These are phyloP conservation scores for Spodoptera littoralis DNA, from an alignment of 2,888 invertebrate genomes.

Conservation along the genomic window DNA sequence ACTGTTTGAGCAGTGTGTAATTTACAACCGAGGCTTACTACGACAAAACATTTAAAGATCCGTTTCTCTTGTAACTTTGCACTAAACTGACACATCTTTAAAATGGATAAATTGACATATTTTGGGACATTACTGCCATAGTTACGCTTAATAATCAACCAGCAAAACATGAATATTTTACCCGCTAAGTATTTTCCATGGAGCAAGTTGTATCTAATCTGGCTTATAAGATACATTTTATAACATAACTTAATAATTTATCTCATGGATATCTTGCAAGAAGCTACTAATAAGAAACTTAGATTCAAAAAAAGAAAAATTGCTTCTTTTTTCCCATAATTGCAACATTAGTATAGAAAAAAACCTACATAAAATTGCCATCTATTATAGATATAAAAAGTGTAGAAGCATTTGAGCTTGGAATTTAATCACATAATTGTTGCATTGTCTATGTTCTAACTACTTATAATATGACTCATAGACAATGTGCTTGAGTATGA, in stretches of 20 bases:
- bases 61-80: too few relatives aligned
- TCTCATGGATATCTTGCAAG: neutral
- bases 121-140: too few relatives aligned
- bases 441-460: conserved; percentile 57
- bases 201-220: neutral
- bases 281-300: conserved; percentile 3
- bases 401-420: conserved; percentile 45
- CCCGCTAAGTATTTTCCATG: neutral
- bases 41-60: neutral
- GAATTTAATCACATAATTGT: conserved; percentile 61
- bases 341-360: conserved; percentile 29
- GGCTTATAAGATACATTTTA: too few relatives aligned
- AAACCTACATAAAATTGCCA: conserved; percentile 30
- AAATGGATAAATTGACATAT: too few relatives aligned
- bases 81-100: too few relatives aligned
- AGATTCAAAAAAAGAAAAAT: conserved; percentile 4
- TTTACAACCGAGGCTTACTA: neutral
- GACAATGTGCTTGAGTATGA: conserved; percentile 25
- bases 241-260: too few relatives aligned
- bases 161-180: neutral
- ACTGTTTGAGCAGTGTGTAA: neutral
- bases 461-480: conserved; percentile 56
- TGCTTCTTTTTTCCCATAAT: conserved; percentile 20
- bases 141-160: too few relatives aligned
- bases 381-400: conserved; percentile 55